phyloP scores from a whole-genome alignment of 2,113 vertebrate species.

The Phoxinus phoxinus region DNA sequence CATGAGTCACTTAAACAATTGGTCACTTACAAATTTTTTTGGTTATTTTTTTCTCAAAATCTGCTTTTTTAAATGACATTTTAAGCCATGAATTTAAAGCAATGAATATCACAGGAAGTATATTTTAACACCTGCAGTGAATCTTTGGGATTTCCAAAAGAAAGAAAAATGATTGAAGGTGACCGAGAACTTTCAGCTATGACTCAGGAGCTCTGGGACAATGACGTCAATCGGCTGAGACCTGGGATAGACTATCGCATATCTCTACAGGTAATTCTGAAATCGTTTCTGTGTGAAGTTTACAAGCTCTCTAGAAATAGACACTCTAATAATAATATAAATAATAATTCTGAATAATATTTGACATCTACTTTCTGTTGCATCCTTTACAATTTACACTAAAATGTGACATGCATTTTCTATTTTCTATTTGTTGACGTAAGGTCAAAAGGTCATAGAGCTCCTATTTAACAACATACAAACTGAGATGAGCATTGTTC shows the following conservation, averaged over 20 bases:
- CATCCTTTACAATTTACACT: neutral
- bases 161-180: slow-evolving; percentile 71
- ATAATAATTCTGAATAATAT: neutral
- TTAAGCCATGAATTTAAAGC: too few species aligned
- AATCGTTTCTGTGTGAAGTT: neutral
- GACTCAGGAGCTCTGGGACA: slow-evolving; percentile 80
- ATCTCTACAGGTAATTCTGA: slow-evolving; percentile 74
- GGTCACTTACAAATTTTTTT: neutral
- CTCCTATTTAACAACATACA: neutral
- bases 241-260: slow-evolving; percentile 82
- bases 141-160: neutral
- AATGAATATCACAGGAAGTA: neutral
- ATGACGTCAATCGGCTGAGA: slow-evolving; percentile 75
- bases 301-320: neutral
- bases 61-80: neutral
- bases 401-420: neutral
- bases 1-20: neutral
- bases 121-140: slow-evolving; percentile 1
- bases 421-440: slow-evolving; percentile 3
- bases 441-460: slow-evolving; percentile 6
- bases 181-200: slow-evolving; percentile 76
- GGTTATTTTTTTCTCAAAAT: neutral
- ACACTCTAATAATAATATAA: neutral
- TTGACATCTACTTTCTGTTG: neutral
- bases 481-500: slow-evolving; percentile 4